Evolutionary conservation across 2,888 invertebrate species (phyloP), one percentile per base, ranked within the genome.

Genomic region (Trachelus tabidus): DNA sequence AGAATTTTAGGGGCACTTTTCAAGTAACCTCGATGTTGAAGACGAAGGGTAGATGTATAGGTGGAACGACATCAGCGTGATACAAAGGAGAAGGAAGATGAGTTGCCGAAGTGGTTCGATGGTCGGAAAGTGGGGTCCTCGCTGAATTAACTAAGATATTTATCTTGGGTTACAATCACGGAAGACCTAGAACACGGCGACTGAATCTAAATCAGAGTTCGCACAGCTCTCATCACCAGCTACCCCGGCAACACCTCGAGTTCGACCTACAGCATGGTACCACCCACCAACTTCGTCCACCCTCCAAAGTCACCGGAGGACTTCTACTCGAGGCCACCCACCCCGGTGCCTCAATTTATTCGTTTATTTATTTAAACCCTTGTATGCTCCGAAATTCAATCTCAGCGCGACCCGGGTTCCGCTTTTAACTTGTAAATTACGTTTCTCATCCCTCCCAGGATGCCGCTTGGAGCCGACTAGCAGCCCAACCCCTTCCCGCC

Each of bases 151-250:
- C 85, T 81, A 83, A 85, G 84, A 85, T 86, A 85, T 86, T 86
- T 86, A 86, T 85, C 85, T 86, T 86, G 83, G 82, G 84, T 83
- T 83, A 85, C 84, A 85, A 85, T 86, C 84, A 83, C 82, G 81
- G 79, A 80, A 78, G 80, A 82, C 83, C 76, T 68, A 76, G 79
- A 83, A 81, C 23, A 75, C 79, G 74, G 73, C 68, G 40, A 23
- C 74, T 78, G 81, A 82, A 81, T 82, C 75, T 77, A 73, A 82
- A 81, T 79, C 81, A 78, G 68, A 73, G 35, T 69, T 35, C 34
- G 12, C 71, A 30, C 31, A 2, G n/a, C 34, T n/a, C 71, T 71
- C 71, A 9, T 23, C 56, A 6, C 56, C 56, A 56, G 56, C 56
- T 23, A 56, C 56, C 23, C 56, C 9, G 56, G 56, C 56, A 23